A percentile compares a stretch with the other conserved stretches of the same genome.
Conservation (phyloP, 2,888 invertebrate species). For the Tenodera sinensis region DNA sequence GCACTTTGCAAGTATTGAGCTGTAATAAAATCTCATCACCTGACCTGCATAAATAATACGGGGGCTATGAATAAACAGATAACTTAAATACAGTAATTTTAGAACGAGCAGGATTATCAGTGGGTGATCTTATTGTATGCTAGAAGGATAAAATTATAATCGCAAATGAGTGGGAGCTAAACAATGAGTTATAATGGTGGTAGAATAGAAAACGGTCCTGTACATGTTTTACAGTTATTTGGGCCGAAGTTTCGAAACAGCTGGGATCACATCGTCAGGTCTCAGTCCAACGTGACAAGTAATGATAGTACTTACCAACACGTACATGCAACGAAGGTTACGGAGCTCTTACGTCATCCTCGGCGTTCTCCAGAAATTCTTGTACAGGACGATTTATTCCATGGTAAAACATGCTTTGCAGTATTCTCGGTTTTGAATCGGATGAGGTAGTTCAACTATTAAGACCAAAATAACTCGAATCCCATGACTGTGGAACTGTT, state of each 20-base stretch:
- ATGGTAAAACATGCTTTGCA: background rate
- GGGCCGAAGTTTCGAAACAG: background rate
- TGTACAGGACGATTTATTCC: background rate
- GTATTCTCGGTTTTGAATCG: too few species aligned
- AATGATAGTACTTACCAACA: background rate
- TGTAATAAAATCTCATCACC: background rate
- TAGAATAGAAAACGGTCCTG: background rate
- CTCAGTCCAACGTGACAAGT: background rate
- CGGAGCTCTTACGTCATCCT: background rate
- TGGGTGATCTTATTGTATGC: background rate
- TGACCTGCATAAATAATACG: background rate
- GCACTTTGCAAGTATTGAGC: background rate
- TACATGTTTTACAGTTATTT: background rate
- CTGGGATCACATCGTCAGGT: background rate
- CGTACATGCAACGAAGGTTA: background rate
- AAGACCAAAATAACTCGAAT: too few species aligned
- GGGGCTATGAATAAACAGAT: background rate
- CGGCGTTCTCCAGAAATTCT: background rate
- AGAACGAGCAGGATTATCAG: background rate
- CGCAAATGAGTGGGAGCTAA: background rate
- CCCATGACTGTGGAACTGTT: too few species aligned
- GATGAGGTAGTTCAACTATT: too few species aligned
- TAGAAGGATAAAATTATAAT: background rate
- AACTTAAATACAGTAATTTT: background rate
- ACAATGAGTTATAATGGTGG: background rate